Evolutionary conservation across 2,888 invertebrate genomes (phyloP), one percentile per base, ranked within the genome.

Genomic region (Dione juno): DNA sequence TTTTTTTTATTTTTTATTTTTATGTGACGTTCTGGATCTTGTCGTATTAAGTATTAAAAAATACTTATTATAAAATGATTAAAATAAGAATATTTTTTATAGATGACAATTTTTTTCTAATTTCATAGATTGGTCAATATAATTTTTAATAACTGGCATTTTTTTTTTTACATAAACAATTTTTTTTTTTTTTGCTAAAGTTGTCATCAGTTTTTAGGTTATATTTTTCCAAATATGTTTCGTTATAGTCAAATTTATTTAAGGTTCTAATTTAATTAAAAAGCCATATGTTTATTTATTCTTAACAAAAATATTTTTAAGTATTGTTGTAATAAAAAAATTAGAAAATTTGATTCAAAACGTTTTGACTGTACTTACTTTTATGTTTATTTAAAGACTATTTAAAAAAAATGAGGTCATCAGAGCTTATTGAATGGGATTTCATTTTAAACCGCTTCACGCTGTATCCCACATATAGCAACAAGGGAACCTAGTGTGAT

Each of bases 301-400:
- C 14, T 64, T 64, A 37, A 40, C 3, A n/a, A 35, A 9, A 8
- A n/a, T 41, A 41, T 54, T 7, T 35, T 54, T 66, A 43, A 28
- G 16, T 35, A 57, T 54, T 57, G 48, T 66, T 54, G 1, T 58
- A 35, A 58, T 48, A 9, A 16, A 50, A 45, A 48, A 41, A 41
- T 14, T 21, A 11, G 8, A 53, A 41, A 41, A 58, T 57, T 28
- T 28, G 11, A 19, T 40, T 40, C 13, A 40, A 57, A 11, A 37
- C 5, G 9, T 40, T 69, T 69, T 66, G 45, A n/a, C 45, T 73
- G 66, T 69, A 71, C 66, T 71, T 64, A 73, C 57, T 63, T 59
- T 70, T 57, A 40, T 40, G 16, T 35, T 54, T 37, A n/a, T 16
- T 37, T 37, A n/a, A 54, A 5, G n/a, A 16, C 0, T n/a, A 37